A percentile compares a stretch with the other conserved stretches of the same genome.
phyloP scores from a whole-genome alignment of 2,113 vertebrate species.

The Pseudopodoces humilis region DNA sequence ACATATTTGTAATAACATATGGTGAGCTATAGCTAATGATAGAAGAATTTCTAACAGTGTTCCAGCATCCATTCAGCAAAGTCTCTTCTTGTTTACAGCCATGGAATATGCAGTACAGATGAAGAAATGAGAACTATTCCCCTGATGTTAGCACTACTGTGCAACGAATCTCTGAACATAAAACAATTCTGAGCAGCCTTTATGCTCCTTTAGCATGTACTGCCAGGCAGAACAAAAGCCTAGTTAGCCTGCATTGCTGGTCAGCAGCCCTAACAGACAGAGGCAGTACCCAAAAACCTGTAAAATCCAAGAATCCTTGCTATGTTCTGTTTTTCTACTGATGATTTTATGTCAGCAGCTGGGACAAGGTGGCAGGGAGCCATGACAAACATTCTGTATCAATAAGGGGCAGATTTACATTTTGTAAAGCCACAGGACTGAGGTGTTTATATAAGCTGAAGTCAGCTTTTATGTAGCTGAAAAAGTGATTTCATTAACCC shows the following conservation, averaged over 20 bases:
- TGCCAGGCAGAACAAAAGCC: background rate
- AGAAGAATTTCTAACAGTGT: background rate
- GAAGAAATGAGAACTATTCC: background rate
- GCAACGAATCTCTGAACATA: background rate
- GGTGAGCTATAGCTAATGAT: background rate
- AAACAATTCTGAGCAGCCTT: background rate
- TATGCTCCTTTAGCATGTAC: background rate
- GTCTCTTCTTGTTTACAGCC: background rate
- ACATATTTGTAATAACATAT: background rate
- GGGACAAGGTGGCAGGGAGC: background rate
- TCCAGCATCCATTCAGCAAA: background rate
- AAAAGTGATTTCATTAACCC: background rate
- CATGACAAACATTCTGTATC: background rate
- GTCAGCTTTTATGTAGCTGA: background rate
- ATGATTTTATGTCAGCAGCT: background rate
- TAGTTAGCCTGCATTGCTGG: background rate
- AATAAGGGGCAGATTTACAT: slow-evolving; percentile 6
- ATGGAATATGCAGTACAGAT: background rate
- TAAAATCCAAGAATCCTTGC: background rate
- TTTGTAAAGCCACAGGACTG: background rate
- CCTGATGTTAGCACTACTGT: background rate
- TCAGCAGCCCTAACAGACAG: background rate
- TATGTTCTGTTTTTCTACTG: background rate
- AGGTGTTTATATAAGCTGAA: background rate
- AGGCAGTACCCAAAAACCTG: background rate